Conservation (phyloP, 2,113 vertebrate species). For the Anas platyrhynchos region DNA sequence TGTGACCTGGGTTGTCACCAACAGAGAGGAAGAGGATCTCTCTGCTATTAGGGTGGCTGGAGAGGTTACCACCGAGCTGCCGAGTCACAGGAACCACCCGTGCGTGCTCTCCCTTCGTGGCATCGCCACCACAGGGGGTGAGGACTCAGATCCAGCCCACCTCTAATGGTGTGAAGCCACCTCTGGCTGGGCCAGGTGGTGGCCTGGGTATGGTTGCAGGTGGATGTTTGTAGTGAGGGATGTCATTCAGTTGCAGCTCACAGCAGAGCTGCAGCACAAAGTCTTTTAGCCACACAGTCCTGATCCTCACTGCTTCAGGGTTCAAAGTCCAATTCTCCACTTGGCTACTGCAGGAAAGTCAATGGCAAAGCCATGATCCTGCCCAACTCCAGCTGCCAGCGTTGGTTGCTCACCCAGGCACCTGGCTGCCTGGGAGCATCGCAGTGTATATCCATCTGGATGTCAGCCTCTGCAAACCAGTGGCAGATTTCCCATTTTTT, state of each 20-base stretch:
- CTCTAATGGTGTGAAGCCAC: not conserved
- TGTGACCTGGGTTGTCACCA: not conserved
- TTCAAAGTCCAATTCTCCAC: not conserved
- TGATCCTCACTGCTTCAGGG: not conserved
- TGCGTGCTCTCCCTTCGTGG: not conserved
- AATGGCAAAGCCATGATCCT: not conserved
- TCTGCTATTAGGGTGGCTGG: accelerated
- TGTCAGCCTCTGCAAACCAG: not conserved
- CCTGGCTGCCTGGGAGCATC: accelerated
- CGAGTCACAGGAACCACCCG: not conserved
- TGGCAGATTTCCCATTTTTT: not conserved
- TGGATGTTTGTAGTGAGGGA: not conserved
- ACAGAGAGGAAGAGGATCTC: not conserved
- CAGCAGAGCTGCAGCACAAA: not conserved
- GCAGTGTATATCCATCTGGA: accelerated
- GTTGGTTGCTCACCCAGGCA: not conserved
- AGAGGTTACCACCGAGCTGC: accelerated
- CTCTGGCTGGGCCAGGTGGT: not conserved
- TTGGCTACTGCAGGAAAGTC: not conserved
- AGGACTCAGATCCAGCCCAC: not conserved
- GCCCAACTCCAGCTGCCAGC: not conserved
- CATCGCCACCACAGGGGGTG: accelerated
- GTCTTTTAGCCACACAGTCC: not conserved
- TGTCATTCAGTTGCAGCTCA: not conserved
- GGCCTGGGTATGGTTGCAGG: not conserved